Percentiles rank a stretch among this genome's conserved stretches.
Evolutionary conservation across 2,888 invertebrate species (phyloP).

Genomic region (Cloeon dipterum): DNA sequence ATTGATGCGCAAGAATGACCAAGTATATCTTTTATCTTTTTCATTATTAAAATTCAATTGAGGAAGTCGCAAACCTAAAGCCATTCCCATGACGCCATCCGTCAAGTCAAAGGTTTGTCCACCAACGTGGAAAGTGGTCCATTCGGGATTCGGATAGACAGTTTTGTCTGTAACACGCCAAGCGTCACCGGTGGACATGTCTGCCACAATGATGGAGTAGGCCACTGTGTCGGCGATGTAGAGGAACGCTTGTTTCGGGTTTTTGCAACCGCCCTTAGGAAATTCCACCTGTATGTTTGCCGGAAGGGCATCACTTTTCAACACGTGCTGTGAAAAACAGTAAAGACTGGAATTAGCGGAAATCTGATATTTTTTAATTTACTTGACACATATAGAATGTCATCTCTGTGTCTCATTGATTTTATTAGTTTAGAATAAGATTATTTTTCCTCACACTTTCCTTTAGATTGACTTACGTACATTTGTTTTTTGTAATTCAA

Average conservation of each 20-base stretch:
- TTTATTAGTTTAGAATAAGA: too few species aligned
- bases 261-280: neutral
- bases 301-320: neutral
- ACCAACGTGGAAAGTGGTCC: conserved; percentile 46
- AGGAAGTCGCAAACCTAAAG: conserved; percentile 20
- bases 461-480: too few species aligned
- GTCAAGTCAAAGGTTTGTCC: conserved; percentile 42
- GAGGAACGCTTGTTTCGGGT: conserved; percentile 23
- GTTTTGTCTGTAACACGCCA: conserved; percentile 61
- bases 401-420: too few species aligned
- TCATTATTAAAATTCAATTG: too few species aligned
- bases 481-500: too few species aligned
- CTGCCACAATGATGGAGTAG: conserved; percentile 38
- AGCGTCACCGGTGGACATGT: conserved; percentile 47
- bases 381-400: too few species aligned
- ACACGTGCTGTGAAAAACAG: neutral
- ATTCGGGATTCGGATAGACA: conserved; percentile 69
- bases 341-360: neutral
- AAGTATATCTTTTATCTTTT: too few species aligned
- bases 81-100: conserved; percentile 49
- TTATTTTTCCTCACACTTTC: too few species aligned
- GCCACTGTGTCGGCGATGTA: conserved; percentile 67
- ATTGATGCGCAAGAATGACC: too few species aligned
- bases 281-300: neutral
- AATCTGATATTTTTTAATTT: too few species aligned